Conservation (phyloP, 30 jellyfish, hydroid and myxozoan species). For the Pseudorhiza aurosa region DNA sequence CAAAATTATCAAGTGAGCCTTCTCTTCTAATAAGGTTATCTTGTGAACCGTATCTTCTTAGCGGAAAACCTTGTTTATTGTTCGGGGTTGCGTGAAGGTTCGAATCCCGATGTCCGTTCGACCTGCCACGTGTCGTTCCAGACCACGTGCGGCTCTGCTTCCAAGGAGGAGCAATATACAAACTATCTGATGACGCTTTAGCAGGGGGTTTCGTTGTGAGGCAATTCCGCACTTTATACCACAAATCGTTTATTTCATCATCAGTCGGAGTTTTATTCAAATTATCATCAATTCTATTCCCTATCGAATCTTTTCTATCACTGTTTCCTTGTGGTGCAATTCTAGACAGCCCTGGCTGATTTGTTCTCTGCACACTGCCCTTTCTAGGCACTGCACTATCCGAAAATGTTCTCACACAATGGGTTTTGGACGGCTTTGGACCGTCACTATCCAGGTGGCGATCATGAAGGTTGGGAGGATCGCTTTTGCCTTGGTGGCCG, state of each 20-base stretch:
- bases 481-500: no score
- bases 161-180: slow-evolving; percentile 40
- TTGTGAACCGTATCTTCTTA: slow-evolving; percentile 77
- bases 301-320: neutral
- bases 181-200: slow-evolving; percentile 81
- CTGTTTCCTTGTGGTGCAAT: neutral
- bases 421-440: no score
- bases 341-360: neutral
- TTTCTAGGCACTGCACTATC: neutral
- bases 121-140: slow-evolving; percentile 27
- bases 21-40: slow-evolving; percentile 60
- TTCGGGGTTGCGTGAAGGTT: slow-evolving; percentile 15
- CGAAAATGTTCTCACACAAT: no score
- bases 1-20: slow-evolving; percentile 62
- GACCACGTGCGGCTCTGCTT: slow-evolving; percentile 63
- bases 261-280: slow-evolving; percentile 96
- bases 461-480: no score
- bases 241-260: slow-evolving; percentile 88
- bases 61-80: slow-evolving; percentile 14
- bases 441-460: no score
- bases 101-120: slow-evolving; percentile 2
- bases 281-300: neutral
- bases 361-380: neutral
- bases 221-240: slow-evolving; percentile 91
- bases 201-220: slow-evolving; percentile 62